A percentile compares a stretch with the other conserved stretches of the same genome.
Evolutionary conservation across 2,888 invertebrate species (phyloP).

Genomic region (Allophyes oxyacanthae): DNA sequence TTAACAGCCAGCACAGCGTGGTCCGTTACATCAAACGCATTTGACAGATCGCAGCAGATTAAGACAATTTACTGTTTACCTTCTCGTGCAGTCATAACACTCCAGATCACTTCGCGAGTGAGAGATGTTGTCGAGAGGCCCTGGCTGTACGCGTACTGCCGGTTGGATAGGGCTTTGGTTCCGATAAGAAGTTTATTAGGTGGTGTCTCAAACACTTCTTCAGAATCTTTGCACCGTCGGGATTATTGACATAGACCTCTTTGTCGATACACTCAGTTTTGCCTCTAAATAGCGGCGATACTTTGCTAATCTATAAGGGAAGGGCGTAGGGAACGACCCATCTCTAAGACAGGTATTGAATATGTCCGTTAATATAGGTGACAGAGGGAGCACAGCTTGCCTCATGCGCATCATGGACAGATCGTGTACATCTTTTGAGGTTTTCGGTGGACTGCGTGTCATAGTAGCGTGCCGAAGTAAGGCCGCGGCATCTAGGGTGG

Average conservation of each 20-base stretch:
- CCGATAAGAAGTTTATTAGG: not conserved
- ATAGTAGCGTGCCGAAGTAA: too few relatives aligned
- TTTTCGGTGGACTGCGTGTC: too few relatives aligned
- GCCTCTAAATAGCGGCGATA: not conserved
- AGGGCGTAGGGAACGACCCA: not conserved
- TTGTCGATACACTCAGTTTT: not conserved
- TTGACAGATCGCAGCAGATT: conserved; percentile 21
- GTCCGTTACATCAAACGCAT: conserved; percentile 22
- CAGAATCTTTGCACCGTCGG: not conserved
- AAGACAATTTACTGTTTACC: conserved; percentile 3
- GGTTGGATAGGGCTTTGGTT: conserved; percentile 6
- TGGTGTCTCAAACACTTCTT: too few relatives aligned
- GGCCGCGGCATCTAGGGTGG: too few relatives aligned
- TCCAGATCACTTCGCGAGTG: conserved; percentile 7
- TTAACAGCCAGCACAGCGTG: conserved; percentile 7
- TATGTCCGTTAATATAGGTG: too few relatives aligned
- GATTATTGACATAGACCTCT: not conserved
- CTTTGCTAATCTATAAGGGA: not conserved
- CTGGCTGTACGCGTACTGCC: conserved; percentile 16
- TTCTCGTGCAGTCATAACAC: conserved; percentile 11
- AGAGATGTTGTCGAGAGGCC: conserved; percentile 16
- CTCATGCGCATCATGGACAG: too few relatives aligned
- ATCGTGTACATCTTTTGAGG: too few relatives aligned
- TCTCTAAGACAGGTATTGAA: not conserved
- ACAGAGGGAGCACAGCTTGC: too few relatives aligned